Percentiles rank a stretch among this genome's conserved stretches.
phyloP scores from a whole-genome alignment of 37 sponge, comb jelly and placozoan genomes.

The Cliona cf. orientalis region DNA sequence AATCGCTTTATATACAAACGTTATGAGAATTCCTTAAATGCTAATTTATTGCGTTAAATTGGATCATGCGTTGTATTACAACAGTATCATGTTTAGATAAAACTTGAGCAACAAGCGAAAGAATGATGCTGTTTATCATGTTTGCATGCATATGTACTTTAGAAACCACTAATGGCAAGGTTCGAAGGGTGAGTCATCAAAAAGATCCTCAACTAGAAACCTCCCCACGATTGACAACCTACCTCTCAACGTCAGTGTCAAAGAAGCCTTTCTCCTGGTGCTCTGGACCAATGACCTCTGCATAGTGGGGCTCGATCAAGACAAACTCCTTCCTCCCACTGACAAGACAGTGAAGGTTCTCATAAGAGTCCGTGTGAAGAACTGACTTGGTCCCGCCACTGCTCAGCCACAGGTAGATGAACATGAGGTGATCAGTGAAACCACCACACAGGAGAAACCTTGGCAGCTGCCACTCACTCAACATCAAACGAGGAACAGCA shows the following conservation, averaged over 20 bases:
- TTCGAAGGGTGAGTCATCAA: no score
- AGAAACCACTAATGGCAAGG: no score
- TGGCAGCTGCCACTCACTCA: slow-evolving; percentile 61
- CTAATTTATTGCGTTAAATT: no score
- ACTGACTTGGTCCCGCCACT: slow-evolving; percentile 88
- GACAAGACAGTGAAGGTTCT: slow-evolving; percentile 83
- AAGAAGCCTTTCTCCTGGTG: slow-evolving; percentile 50
- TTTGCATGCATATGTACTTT: no score
- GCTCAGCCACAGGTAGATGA: slow-evolving; percentile 77
- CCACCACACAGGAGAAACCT: slow-evolving; percentile 73
- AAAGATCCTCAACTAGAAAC: no score
- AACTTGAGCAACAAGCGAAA: no score
- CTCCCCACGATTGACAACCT: no score
- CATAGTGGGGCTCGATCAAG: slow-evolving; percentile 59
- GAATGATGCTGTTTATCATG: no score
- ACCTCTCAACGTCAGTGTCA: slow-evolving; percentile 67
- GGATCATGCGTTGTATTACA: no score
- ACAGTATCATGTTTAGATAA: no score
- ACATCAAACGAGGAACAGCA: slow-evolving; percentile 42
- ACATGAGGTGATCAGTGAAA: slow-evolving; percentile 36
- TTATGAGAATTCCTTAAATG: no score
- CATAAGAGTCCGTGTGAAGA: slow-evolving; percentile 68
- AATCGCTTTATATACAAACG: no score
- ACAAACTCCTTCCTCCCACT: slow-evolving; percentile 74
- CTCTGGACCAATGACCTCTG: slow-evolving; percentile 69